Evolutionary conservation across 2,797 vertebrate genomes (phyloP).

Genomic region (Pangasius mekongensis): DNA sequence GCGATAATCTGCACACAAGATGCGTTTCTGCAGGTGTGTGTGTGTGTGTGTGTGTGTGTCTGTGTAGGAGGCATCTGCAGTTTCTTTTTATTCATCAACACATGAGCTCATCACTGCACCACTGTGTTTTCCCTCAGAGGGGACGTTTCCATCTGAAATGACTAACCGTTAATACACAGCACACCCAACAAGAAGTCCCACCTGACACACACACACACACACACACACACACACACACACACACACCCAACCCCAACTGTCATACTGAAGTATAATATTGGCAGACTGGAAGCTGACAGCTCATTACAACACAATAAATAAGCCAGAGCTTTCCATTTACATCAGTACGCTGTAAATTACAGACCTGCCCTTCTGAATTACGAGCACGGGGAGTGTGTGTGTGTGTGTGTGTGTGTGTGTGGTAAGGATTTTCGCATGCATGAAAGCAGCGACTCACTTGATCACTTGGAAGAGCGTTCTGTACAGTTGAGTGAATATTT

Average conservation of each 20-base stretch:
- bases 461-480: constrained; percentile 97
- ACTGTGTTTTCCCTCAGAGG: constrained; percentile 18
- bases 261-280: constrained; percentile 33
- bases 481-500: constrained; percentile 98
- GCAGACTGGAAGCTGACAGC: constrained; percentile 38
- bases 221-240: no score
- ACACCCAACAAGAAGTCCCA: constrained; percentile 33
- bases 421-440: not conserved
- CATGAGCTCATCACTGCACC: constrained; percentile 23
- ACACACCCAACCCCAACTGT: not conserved
- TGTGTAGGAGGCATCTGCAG: not conserved
- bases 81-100: constrained; percentile 33
- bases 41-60: not conserved
- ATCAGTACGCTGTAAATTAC: constrained; percentile 31
- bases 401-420: not conserved
- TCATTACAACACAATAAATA: constrained; percentile 52
- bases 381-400: not conserved
- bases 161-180: constrained; percentile 29
- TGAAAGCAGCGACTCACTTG: constrained; percentile 85
- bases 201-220: constrained; percentile 21
- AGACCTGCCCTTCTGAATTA: constrained; percentile 31
- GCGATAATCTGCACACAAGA: not conserved
- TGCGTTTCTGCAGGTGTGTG: constrained; percentile 15
- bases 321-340: constrained; percentile 50
- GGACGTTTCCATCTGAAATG: constrained; percentile 30